phyloP scores from a whole-genome alignment of 2,888 invertebrate species.

The Dermolepida albohirtum region DNA sequence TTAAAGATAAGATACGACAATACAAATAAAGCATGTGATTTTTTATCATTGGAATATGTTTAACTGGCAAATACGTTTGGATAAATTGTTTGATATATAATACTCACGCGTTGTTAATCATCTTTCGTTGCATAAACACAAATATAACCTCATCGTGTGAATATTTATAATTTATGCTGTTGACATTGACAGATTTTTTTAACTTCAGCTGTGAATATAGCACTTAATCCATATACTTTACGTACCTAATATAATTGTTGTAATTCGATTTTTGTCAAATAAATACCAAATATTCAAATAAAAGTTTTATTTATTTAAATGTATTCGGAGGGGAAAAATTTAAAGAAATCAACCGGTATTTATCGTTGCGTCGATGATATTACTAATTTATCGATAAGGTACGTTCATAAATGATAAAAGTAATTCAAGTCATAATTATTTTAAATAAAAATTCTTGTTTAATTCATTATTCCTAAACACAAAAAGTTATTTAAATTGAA shows the following conservation, averaged over 20 bases:
- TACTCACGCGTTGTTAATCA: constrained; percentile 30
- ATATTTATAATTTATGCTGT: not conserved
- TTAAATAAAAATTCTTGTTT: too few relatives aligned
- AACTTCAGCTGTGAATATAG: not conserved
- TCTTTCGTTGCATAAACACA: not conserved
- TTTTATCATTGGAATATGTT: not conserved
- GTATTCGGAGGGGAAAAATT: not conserved
- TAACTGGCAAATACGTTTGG: not conserved
- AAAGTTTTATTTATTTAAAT: not conserved
- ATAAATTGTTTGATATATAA: not conserved
- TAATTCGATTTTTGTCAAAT: constrained; percentile 34
- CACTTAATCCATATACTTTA: not conserved
- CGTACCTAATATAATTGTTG: constrained; percentile 45
- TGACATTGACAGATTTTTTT: not conserved
- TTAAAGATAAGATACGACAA: too few relatives aligned
- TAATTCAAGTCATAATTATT: too few relatives aligned
- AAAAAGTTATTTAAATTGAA: too few relatives aligned
- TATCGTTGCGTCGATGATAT: constrained; percentile 69
- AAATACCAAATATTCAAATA: constrained; percentile 1
- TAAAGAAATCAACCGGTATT: constrained; percentile 61
- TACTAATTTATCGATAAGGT: constrained; percentile 68
- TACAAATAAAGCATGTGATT: not conserved
- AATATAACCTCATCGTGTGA: constrained; percentile 30
- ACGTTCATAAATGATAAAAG: constrained; percentile 49
- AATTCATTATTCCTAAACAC: too few relatives aligned